phyloP scores from a whole-genome alignment of 2,113 vertebrate genomes.

The Odobenus rosmarus region DNA sequence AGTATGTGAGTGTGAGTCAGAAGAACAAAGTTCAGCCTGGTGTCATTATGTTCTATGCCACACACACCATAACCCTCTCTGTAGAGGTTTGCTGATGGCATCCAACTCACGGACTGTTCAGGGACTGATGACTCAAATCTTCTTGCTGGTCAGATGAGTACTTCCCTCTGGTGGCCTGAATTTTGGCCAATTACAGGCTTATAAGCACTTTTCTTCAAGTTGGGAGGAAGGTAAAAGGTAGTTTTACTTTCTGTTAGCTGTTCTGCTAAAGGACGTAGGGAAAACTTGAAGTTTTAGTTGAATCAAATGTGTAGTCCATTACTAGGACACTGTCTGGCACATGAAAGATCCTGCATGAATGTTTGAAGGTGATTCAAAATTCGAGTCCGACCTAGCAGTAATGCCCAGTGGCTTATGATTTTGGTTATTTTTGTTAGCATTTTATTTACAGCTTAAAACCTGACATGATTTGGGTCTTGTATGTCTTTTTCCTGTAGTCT shows the following conservation, averaged over 20 bases:
- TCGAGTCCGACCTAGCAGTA: background rate
- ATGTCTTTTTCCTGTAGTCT: conserved; percentile 7
- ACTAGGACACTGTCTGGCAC: background rate
- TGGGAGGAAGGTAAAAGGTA: background rate
- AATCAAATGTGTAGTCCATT: background rate
- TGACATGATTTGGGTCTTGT: background rate
- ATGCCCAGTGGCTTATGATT: background rate
- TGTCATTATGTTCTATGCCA: background rate
- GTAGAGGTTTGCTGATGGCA: background rate
- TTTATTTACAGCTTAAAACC: conserved; percentile 41
- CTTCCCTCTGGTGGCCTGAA: background rate
- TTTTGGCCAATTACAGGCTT: background rate
- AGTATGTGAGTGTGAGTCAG: background rate
- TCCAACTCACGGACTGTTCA: background rate
- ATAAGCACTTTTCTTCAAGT: conserved; percentile 16
- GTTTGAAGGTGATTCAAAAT: background rate
- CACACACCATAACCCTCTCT: background rate
- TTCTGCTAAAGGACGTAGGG: conserved; percentile 7
- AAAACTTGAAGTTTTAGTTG: background rate
- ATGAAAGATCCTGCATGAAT: background rate
- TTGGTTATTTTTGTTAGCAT: conserved; percentile 42
- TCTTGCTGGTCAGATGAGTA: background rate
- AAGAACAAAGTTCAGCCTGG: background rate
- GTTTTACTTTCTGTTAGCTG: background rate
- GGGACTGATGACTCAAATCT: background rate